phyloP scores from a whole-genome alignment of 2,888 invertebrate species.

The Latrodectus hesperus region DNA sequence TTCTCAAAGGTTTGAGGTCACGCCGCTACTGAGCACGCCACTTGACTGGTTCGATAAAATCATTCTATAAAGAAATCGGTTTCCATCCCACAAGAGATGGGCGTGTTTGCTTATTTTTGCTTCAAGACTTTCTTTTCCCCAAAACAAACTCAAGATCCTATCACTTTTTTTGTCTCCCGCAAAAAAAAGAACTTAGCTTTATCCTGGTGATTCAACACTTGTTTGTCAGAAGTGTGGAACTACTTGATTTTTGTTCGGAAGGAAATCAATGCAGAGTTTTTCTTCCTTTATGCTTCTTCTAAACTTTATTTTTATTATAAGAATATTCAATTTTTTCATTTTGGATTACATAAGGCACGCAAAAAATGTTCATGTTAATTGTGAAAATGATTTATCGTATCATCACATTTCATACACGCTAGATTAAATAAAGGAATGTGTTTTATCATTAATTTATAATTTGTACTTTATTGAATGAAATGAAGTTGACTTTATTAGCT shows the following conservation, averaged over 20 bases:
- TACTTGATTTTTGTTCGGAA: conserved; percentile 54
- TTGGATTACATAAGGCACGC: no score
- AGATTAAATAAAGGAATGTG: no score
- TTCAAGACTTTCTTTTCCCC: conserved; percentile 41
- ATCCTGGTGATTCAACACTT: conserved; percentile 59
- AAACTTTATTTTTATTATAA: conserved; percentile 1
- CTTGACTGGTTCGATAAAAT: conserved; percentile 58
- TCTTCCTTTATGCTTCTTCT: conserved; percentile 4
- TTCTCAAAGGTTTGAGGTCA: conserved; percentile 34
- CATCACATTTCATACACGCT: no score
- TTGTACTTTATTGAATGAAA: no score
- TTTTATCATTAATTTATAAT: no score
- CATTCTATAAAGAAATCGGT: conserved; percentile 54
- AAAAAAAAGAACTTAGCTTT: conserved; percentile 31
- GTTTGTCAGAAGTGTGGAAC: conserved; percentile 62
- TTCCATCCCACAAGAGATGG: conserved; percentile 38
- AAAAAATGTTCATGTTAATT: no score
- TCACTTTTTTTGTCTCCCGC: conserved; percentile 29
- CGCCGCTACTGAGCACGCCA: conserved; percentile 29
- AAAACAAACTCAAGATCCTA: conserved; percentile 58
- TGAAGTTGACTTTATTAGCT: no score
- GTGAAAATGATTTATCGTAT: no score
- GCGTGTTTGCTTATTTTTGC: conserved; percentile 62
- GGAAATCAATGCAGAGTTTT: conserved; percentile 10
- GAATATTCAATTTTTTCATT: no score